Base-by-base conservation (phyloP, 2,113 vertebrate species). In the Cromileptes altivelis region DNA sequence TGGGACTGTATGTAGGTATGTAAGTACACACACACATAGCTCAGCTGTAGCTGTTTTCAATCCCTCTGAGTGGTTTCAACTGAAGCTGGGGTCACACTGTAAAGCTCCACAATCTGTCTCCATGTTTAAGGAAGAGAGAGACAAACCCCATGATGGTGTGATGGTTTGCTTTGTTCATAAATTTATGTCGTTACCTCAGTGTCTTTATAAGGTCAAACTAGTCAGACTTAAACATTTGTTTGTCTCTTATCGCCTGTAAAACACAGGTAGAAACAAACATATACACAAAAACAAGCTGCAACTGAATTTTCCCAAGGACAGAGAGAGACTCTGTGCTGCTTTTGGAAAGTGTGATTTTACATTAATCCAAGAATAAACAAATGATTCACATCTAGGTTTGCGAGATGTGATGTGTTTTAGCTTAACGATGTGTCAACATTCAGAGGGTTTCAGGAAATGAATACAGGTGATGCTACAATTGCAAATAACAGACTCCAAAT, bases 301-400 rank as follows among this genome's bases (percentile, higher is more conserved):
- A 17, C 21, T 56, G 45, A 75, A 70, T 72, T 58, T 70, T 82
- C 53, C 63, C 65, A 73, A 73, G 49, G 27, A 60, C 33, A 72
- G 69, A 70, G 6, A 6, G 37, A 55, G 53, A 57, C 17, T 4
- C 19, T 47, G 25, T 33, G 42, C 40, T 21, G 45, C 17, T 75
- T 67, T 69, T n/a, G 11, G 25, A 69, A 23, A 72, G 4, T 64
- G 23, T 64, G 17, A 23, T 52, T 64, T 52, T 47, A 57, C 33
- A 71, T 83, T 30, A 49, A 87, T 60, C 62, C 4, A 27, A 60
- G 58, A 77, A 78, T n/a, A 80, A 88, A 71, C 19, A 64, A 56
- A 67, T 58, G 21, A 72, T 69, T 89, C 45, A 71, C 2, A 70
- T 78, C 65, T 64, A 76, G 37, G 47, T 53, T 45, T 50, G n/a